Base-by-base conservation (phyloP, 2,888 invertebrate species). In the Geotrupes spiniger region DNA sequence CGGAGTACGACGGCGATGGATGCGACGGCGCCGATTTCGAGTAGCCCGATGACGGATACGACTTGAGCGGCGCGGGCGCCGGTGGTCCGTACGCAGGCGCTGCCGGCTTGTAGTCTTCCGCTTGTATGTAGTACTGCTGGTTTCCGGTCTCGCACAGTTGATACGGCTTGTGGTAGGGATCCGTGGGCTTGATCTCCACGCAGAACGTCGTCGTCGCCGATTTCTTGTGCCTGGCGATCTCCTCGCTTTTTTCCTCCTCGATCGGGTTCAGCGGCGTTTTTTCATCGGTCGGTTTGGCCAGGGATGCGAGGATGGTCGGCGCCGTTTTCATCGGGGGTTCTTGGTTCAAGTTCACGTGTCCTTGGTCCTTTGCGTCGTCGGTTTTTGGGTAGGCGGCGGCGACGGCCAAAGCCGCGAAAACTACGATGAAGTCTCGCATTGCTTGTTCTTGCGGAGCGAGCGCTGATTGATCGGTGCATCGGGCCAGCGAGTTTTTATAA, bases 161-260 rank as follows among this genome's bases (percentile, higher is more conserved):
- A 61, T 69, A 73, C 1, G 74, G 71, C 51, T 64, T 65, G 51
- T 71, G 67, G 52, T 69, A 66, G 0, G 68, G 65, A 31, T 63
- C 63, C 47, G 63, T 72, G 2, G 74, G 74, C 15, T 69, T 62
- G 42, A 76, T 70, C 56, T 76, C 75, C 3, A 77, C 71, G 60
- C 76, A 77, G 57, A 76, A 73, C 0, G 74, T 75, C 5, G 75
- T 74, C 2, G 74, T 68, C 2, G 70, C 57, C 1, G 72, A 69
- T 26, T 74, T 74, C 59, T 76, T 76, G 14, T 64, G 55, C 49
- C 44, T 63, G 55, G 27, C 42, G 33, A 16, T 43, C 36, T 46
- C 55, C 12, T 50, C 56, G 2, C 10, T 26, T n/a, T 48, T 44
- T 43, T 56, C 45, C 29, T 36, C 48, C n/a, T 49, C 38, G 10